A percentile compares a stretch with the other conserved stretches of the same genome.
phyloP scores from a whole-genome alignment of 2,113 vertebrate genomes.

The Colaptes auratus region DNA sequence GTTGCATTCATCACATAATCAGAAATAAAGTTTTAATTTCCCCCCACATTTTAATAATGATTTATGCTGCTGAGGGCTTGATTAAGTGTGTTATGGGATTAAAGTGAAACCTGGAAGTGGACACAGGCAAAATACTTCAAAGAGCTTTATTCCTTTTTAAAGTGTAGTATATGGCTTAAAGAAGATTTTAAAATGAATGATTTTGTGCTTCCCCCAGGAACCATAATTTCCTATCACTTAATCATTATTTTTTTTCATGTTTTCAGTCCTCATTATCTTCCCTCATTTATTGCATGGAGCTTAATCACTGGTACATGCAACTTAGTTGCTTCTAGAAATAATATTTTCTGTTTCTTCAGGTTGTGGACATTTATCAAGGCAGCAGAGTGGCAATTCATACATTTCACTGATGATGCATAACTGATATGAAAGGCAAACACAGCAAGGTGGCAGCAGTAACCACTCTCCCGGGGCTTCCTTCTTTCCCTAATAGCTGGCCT shows the following conservation, averaged over 20 bases:
- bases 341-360: not conserved
- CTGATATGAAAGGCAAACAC: not conserved
- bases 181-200: not conserved
- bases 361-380: not conserved
- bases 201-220: not conserved
- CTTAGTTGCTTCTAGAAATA: not conserved
- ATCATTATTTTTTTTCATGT: not conserved
- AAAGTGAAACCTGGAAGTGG: not conserved
- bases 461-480: not conserved
- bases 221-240: not conserved
- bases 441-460: not conserved
- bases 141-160: not conserved
- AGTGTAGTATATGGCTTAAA: not conserved
- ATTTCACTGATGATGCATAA: not conserved
- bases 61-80: not conserved
- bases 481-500: not conserved
- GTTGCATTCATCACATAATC: not conserved
- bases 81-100: not conserved
- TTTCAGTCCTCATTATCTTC: not conserved
- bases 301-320: not conserved
- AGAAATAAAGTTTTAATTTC: constrained; percentile 1
- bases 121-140: not conserved
- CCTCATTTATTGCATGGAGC: not conserved
- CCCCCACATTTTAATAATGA: not conserved
- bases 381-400: not conserved